Percentiles rank a stretch among this genome's conserved stretches.
phyloP scores from a whole-genome alignment of 2,797 vertebrate species.

The Pantherophis vulpinus region DNA sequence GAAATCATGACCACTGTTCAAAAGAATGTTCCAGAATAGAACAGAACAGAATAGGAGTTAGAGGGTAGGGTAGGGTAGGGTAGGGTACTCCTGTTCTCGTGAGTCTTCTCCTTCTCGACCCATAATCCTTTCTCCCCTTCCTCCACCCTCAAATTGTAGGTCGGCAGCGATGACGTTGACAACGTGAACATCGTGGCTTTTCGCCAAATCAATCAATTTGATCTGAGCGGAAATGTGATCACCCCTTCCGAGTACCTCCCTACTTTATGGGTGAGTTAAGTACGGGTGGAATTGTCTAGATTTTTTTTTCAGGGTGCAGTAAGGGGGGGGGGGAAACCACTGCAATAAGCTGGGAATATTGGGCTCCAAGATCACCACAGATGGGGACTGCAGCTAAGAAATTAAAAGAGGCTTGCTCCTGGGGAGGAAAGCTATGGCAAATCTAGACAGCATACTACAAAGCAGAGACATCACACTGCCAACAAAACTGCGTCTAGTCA shows the following conservation, averaged over 20 bases:
- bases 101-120: not conserved
- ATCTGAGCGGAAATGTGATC: constrained; percentile 94
- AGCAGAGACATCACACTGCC: too few species aligned
- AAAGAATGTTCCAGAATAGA: not conserved
- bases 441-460: too few species aligned
- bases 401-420: too few species aligned
- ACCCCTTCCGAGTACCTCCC: constrained; percentile 89
- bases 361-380: too few species aligned
- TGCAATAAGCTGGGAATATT: not conserved
- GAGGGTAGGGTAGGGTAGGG: too few species aligned
- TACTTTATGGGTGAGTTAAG: constrained; percentile 84
- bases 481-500: too few species aligned
- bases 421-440: too few species aligned
- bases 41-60: too few species aligned
- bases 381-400: too few species aligned
- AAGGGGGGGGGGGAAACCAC: not conserved
- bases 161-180: constrained; percentile 88
- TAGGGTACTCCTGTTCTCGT: not conserved
- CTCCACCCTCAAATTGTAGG: constrained; percentile 67
- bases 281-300: not conserved
- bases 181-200: constrained; percentile 95
- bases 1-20: not conserved
- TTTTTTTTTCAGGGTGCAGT: not conserved
- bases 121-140: not conserved
- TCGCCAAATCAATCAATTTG: constrained; percentile 96